These are phyloP conservation scores for Canis aureus DNA, from an alignment of 2,113 vertebrate genomes.

Conservation along the genomic window DNA sequence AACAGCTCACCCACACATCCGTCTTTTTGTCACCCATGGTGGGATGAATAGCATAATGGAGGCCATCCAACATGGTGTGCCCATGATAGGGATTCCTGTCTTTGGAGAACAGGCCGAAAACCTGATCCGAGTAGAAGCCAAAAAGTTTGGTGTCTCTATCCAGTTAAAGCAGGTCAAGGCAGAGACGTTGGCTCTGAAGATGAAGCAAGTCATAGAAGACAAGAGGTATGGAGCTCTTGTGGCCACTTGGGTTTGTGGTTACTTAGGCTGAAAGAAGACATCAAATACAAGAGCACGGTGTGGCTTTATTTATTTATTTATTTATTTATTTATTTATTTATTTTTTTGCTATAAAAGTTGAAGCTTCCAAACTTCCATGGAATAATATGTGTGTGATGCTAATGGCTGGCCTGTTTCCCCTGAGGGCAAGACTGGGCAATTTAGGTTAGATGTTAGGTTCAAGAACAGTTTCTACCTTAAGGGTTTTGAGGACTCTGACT, in stretches of 20 bases:
- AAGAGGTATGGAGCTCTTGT: slow-evolving; percentile 77
- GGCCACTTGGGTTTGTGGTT: background rate
- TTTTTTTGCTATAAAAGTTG: background rate
- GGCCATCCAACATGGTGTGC: slow-evolving; percentile 88
- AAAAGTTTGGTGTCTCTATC: slow-evolving; percentile 84
- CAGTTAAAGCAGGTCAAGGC: slow-evolving; percentile 80
- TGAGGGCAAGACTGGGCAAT: background rate
- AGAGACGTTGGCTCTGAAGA: slow-evolving; percentile 77
- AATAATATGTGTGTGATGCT: background rate
- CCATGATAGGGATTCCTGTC: slow-evolving; percentile 87
- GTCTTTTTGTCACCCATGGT: slow-evolving; percentile 88
- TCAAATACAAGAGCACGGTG: background rate
- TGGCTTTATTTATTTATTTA: no score
- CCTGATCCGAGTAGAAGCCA: slow-evolving; percentile 83
- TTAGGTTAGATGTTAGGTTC: background rate
- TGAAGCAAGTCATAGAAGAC: slow-evolving; percentile 84
- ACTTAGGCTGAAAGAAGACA: background rate
- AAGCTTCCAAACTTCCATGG: background rate
- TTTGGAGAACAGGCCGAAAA: slow-evolving; percentile 89
- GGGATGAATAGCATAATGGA: slow-evolving; percentile 88
- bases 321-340: background rate
- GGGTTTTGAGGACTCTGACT: no score
- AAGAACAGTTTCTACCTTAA: background rate
- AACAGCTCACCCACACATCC: slow-evolving; percentile 84
- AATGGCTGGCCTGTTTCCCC: background rate